Base-by-base conservation (phyloP, 1,140 invertebrate genomes). In the Sminthurinus signatus region DNA sequence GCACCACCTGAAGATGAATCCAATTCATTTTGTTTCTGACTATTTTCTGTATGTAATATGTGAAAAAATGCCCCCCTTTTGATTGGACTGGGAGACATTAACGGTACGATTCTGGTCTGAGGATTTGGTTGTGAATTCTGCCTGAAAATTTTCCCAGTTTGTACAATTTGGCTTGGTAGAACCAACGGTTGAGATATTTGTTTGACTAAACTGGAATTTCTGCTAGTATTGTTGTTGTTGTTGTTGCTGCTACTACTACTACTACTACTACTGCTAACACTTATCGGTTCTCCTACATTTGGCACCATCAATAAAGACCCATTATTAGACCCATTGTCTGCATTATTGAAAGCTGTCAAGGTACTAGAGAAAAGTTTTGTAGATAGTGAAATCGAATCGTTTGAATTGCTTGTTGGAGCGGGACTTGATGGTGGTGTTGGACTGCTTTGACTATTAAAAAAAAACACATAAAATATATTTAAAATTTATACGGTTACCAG, bases 111-210 rank as follows among this genome's bases (percentile, higher is more conserved):
- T 42, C 43, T 48, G 52, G 56, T 44, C 21, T 12, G 48, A 43
- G 63, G 68, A 71, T 78, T 78, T 62, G 78, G 78, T 50, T 80
- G 79, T 50, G 81, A 82, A 64, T 25, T 54, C 12, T 54, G 14
- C 51, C 51, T 17, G 51, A 54, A 28, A 25, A 25, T 25, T 25
- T n/a, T n/a, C n/a, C n/a, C n/a, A n/a, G 32, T 36, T 36, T 36
- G 32, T 8, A 5, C 32, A 36, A 36, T 8, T 36, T 5, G 5
- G 32, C 32, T 36, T 15, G 5, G 32, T 15, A 5, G 51, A 23
- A 14, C 8, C 5, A n/a, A 42, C 17, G 27, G 19, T 32, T 63
- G 61, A n/a, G 61, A 61, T 0, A 61, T 39, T 62, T 66, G 64
- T 44, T 66, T 61, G 29, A 67, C 44, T 39, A 62, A 54, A 32